Conservation (phyloP, 1,140 invertebrate species). For the Brachionus asplanchnoidis region DNA sequence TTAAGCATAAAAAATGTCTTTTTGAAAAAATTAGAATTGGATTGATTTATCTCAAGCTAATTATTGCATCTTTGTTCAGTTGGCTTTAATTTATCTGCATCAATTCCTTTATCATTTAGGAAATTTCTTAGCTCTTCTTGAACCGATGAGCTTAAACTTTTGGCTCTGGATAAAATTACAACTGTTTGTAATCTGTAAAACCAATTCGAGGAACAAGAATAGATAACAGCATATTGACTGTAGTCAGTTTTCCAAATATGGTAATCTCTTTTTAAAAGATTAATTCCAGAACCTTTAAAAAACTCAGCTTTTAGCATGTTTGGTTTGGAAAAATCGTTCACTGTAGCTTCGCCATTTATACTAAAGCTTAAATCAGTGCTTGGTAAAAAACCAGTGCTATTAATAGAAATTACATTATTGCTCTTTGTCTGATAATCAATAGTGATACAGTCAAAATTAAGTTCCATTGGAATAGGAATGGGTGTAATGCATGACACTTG, state of each 20-base stretch:
- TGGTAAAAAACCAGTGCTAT: background rate
- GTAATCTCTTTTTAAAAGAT: background rate
- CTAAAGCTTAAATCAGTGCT: background rate
- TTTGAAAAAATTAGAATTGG: background rate
- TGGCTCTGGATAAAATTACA: background rate
- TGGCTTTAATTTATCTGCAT: background rate
- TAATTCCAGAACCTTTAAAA: background rate
- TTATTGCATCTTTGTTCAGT: background rate
- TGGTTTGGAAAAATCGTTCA: background rate
- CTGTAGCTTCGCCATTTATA: background rate
- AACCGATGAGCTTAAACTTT: background rate
- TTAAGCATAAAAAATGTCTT: background rate
- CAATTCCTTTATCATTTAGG: background rate
- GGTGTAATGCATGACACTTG: background rate
- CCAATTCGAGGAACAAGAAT: background rate
- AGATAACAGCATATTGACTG: background rate
- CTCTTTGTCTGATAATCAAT: background rate
- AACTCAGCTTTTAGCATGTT: background rate
- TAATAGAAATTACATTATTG: background rate
- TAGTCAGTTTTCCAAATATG: conserved; percentile 24
- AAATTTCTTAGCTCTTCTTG: background rate
- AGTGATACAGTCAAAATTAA: background rate
- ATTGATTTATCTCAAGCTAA: background rate
- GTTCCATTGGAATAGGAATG: background rate
- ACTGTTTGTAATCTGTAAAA: background rate